Evolutionary conservation across 2,888 invertebrate species (phyloP), one percentile per base, ranked within the genome.

Genomic region (Coecobrya sp.): DNA sequence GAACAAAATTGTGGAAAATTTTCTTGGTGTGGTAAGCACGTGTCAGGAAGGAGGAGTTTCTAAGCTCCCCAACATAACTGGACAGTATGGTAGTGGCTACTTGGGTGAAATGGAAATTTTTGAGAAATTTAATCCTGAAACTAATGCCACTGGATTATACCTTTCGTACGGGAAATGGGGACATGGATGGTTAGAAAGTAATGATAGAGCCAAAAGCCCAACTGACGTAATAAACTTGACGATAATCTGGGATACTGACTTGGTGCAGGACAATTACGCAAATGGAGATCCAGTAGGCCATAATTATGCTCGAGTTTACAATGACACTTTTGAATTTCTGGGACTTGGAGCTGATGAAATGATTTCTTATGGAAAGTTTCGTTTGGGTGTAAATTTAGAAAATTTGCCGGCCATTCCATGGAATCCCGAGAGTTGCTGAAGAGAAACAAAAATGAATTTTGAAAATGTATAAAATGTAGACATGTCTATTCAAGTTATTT

Each of bases 351-450:
- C n/a, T 1, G n/a, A 22, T 4, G 30, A 42, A n/a, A 0, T 52
- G n/a, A 2, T 4, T 22, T n/a, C 22, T 16, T 4, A 22, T n/a
- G 52, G 13, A 16, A 45, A 25, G 19, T 91, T 79, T 79, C 4
- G 22, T 11, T 25, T 79, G 1, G 90, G 90, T 4, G n/a, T n/a
- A n/a, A n/a, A n/a, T n/a, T 45, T 91, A 16, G 86, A 86, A n/a
- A 84, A 42, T 0, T 30, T 91, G 0, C 90, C 86, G 10, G 1
- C 30, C 5, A 79, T 91, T 52, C 90, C 90, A 16, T 91, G 90
- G 90, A 16, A n/a, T 16, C 65, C 52, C 30, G 65, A 76, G 0
- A 91, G 86, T 79, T 91, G 90, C 59, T n/a, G 19, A 59, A n/a
- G n/a, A n/a, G n/a, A n/a, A n/a, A n/a, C n/a, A n/a, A n/a, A n/a